Conservation (phyloP, 2,113 vertebrate species). For the Oceanodroma tethys region DNA sequence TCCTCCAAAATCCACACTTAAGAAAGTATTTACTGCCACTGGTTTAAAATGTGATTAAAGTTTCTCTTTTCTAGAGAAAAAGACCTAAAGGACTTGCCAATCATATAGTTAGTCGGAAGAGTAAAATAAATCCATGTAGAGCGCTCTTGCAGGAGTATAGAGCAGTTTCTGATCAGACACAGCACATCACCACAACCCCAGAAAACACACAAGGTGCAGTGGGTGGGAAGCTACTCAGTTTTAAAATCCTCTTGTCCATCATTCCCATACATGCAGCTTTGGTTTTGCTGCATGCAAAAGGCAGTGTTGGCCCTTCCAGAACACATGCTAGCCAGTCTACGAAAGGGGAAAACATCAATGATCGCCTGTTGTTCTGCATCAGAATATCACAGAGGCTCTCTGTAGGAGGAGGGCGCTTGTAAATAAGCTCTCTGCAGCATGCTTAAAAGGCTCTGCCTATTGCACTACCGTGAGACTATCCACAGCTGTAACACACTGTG, state of each 20-base stretch:
- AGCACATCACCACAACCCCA: background rate
- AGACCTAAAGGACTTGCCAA: background rate
- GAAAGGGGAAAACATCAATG: background rate
- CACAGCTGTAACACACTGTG: background rate
- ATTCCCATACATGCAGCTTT: background rate
- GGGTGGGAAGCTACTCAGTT: background rate
- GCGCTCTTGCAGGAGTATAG: background rate
- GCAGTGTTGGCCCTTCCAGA: background rate
- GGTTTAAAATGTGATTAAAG: background rate
- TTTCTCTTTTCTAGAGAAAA: background rate
- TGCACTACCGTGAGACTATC: background rate
- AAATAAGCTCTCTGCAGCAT: constrained; percentile 46
- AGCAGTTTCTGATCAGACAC: background rate
- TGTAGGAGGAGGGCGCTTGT: background rate
- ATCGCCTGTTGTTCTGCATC: background rate
- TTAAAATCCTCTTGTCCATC: background rate
- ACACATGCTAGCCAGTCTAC: background rate
- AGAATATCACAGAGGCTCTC: constrained; percentile 23
- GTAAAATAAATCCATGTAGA: background rate
- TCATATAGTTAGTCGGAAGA: background rate
- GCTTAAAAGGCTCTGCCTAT: background rate
- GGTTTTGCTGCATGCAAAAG: background rate
- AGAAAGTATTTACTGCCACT: background rate
- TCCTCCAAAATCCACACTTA: background rate
- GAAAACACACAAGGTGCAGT: background rate